Evolutionary conservation across 2,113 vertebrate genomes (phyloP).

Genomic region (Etheostoma spectabile): DNA sequence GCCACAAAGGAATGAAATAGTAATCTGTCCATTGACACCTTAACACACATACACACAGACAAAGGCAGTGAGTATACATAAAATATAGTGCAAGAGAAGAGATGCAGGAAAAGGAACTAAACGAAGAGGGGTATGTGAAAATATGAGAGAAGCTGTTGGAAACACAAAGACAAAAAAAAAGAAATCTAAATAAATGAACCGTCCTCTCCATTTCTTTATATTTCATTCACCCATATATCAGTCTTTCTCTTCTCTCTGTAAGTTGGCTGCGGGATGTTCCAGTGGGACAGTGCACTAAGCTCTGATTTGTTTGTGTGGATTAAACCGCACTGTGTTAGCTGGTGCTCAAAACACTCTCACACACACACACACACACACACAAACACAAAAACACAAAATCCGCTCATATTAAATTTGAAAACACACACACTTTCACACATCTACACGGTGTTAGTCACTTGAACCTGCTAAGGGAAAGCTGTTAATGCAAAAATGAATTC

Average conservation of each 20-base stretch:
- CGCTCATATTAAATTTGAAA: constrained; percentile 23
- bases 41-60: background rate
- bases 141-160: background rate
- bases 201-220: constrained; percentile 6
- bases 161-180: background rate
- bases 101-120: background rate
- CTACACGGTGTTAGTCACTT: constrained; percentile 48
- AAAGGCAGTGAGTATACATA: background rate
- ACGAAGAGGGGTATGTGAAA: background rate
- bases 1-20: background rate
- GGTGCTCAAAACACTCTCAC: constrained; percentile 14
- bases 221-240: constrained; percentile 2
- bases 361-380: constrained; percentile 44
- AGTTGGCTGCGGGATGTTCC: constrained; percentile 36
- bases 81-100: background rate
- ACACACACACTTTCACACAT: constrained; percentile 19
- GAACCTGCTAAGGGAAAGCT: constrained; percentile 53
- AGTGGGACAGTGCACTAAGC: constrained; percentile 38
- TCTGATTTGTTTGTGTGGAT: constrained; percentile 73
- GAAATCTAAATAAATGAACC: background rate
- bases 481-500: constrained; percentile 73
- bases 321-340: constrained; percentile 56
- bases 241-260: background rate
- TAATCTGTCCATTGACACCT: constrained; percentile 6
- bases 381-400: constrained; percentile 28